Base-by-base conservation (phyloP, 2,113 vertebrate species). In the Lophius piscatorius region DNA sequence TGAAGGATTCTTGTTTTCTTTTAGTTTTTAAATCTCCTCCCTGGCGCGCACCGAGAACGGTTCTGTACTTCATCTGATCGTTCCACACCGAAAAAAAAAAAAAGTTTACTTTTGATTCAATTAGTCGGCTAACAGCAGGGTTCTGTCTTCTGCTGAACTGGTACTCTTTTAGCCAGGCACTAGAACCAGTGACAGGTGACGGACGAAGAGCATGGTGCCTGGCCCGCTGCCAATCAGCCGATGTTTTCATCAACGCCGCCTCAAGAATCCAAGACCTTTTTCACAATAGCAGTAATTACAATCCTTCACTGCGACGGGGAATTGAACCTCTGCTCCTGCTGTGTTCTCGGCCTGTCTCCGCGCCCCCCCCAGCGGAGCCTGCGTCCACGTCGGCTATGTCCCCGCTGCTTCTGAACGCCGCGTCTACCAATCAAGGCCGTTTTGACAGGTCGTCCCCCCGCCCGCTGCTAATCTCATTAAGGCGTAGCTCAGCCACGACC, bases 381-480 rank as follows among this genome's bases (percentile, higher is more conserved):
- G 29, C 34, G 67, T 38, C 22, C 72, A 66, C 22, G 14, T 18
- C 6, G 9, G 20, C 20, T n/a, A 2, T n/a, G 49, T 84, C 72
- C 59, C 77, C 0, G 14, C 22, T 33, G 59, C 48, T 57, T 40
- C 10, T 8, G 44, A 2, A 1, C 21, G 42, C 12, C 59, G 9
- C 7, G 63, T 34, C 48, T 47, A 2, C 52, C 26, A 9, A 78
- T 81, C 75, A 26, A 83, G 80, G 70, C 41, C 2, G n/a, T 78
- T 80, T 44, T 68, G 69, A 76, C 54, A 8, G 42, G 70, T 65
- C 31, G 14, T n/a, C 63, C 58, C 58, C 57, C 61, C 75, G 63
- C 60, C 66, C 60, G 29, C 48, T 56, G 77, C 72, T 84, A 78
- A 87, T 89, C 83, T 88, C 73, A 78, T 89, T 83, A 88, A 72